Conservation (phyloP, 2,888 invertebrate genomes). For the Lochmaea capreae region DNA sequence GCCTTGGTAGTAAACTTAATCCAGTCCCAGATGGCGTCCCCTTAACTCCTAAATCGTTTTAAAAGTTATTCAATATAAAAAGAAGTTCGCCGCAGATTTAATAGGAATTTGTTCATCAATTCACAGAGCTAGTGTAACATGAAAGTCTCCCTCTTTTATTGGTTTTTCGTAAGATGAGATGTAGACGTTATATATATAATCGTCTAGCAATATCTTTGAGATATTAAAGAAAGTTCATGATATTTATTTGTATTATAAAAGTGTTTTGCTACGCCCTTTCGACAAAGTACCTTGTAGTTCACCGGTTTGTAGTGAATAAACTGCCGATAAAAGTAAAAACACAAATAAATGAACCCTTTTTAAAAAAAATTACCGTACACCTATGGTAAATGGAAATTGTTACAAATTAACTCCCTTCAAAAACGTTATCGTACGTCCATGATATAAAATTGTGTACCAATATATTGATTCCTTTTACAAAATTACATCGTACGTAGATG, state of each 20-base stretch:
- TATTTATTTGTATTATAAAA: not conserved
- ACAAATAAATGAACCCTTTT: too few relatives aligned
- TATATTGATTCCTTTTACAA: too few relatives aligned
- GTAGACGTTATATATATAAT: constrained; percentile 50
- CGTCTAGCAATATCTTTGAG: constrained; percentile 51
- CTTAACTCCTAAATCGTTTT: constrained; percentile 62
- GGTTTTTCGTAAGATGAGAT: constrained; percentile 52
- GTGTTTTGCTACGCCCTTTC: too few relatives aligned
- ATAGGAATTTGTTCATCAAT: constrained; percentile 69
- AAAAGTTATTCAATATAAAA: constrained; percentile 68
- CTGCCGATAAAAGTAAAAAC: too few relatives aligned
- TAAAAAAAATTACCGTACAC: too few relatives aligned
- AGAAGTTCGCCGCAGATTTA: constrained; percentile 66
- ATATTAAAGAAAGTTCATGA: constrained; percentile 54
- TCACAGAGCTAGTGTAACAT: constrained; percentile 63
- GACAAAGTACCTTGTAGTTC: too few relatives aligned
- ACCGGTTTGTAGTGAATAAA: too few relatives aligned
- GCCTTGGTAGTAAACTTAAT: constrained; percentile 64
- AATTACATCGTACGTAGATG: too few relatives aligned
- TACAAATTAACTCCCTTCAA: too few relatives aligned
- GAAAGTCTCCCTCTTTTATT: constrained; percentile 55
- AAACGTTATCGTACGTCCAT: too few relatives aligned
- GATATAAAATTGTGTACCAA: too few relatives aligned
- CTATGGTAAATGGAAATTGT: too few relatives aligned
- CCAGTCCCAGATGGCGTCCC: constrained; percentile 64